Evolutionary conservation across 2,888 invertebrate species (phyloP), one percentile per base, ranked within the genome.

Genomic region (Cataglyphis livida): DNA sequence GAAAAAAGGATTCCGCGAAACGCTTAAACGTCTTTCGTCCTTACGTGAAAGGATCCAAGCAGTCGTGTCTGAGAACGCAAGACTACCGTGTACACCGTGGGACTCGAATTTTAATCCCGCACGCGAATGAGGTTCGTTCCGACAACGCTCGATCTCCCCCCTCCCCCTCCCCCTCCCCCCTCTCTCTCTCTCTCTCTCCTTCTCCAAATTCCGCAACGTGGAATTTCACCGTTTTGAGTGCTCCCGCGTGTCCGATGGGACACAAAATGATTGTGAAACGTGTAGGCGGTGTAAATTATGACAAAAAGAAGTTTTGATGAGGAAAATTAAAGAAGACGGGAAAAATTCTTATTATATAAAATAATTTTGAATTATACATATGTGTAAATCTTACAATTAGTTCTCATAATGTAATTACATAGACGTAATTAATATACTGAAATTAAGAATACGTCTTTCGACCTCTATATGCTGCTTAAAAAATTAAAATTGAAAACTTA

Each of bases 11-110:
- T 93, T 93, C 93, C 91, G 88, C 93, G 93, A 93, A 93, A 59
- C 90, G 89, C 85, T 90, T 92, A 92, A 93, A 92, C 89, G 89
- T 48, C 78, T 85, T 83, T 88, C 88, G 85, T 91, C 88, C 92
- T 93, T 93, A 93, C 92, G 92, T 92, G 93, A 94, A 93, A 91
- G 91, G 87, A 90, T 87, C 90, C 91, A 89, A 91, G 92, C 91
- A 91, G 87, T 87, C 86, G 85, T 88, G 91, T 91, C 92, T 92
- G 92, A 92, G 93, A 93, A 93, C 91, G 90, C 90, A 91, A 89
- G 86, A 83, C 81, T 83, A 82, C 81, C 83, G 84, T 76, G 82
- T 86, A 91, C 88, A 91, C 88, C 92, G 90, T 91, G 91, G 91
- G 93, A 93, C 91, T 91, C 92, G 92, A 92, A 92, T 93, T 93